Percentiles rank a stretch among this genome's conserved stretches.
Evolutionary conservation across 92 coral and sea anemone genomes (phyloP).

Genomic region (Epizoanthus rinbou): DNA sequence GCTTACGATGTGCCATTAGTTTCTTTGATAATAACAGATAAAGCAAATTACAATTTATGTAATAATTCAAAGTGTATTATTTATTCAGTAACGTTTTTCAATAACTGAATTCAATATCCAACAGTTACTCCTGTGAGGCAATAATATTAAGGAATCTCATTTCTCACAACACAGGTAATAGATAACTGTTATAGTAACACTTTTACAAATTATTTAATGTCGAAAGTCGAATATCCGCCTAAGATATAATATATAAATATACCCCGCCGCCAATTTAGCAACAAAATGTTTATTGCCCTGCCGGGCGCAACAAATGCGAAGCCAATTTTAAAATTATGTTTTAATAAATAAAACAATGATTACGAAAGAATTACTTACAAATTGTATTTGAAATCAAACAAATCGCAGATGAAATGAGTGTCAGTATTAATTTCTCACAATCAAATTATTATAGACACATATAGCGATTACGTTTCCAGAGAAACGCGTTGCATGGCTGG

Average conservation of each 20-base stretch:
- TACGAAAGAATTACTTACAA: not conserved
- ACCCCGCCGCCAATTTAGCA: not conserved
- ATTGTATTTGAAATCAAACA: too few species aligned
- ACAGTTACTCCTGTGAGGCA: not conserved
- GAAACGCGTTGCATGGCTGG: too few species aligned
- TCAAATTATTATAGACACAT: too few species aligned
- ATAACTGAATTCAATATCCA: not conserved
- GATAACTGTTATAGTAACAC: not conserved
- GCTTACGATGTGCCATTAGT: too few species aligned
- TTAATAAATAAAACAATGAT: not conserved
- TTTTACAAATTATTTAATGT: not conserved
- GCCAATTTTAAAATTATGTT: not conserved
- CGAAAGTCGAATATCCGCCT: not conserved
- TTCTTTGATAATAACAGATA: too few species aligned
- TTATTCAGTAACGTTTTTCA: not conserved
- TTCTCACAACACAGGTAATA: not conserved
- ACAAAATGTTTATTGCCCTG: not conserved
- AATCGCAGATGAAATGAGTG: too few species aligned
- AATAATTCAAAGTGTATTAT: too few species aligned
- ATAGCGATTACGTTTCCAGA: too few species aligned
- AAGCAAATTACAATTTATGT: too few species aligned
- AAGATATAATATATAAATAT: not conserved
- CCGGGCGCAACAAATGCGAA: not conserved
- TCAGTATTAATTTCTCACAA: too few species aligned
- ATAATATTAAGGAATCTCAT: not conserved